Conservation (phyloP, 30 jellyfish, hydroid and myxozoan genomes). For the Pelagia noctiluca region DNA sequence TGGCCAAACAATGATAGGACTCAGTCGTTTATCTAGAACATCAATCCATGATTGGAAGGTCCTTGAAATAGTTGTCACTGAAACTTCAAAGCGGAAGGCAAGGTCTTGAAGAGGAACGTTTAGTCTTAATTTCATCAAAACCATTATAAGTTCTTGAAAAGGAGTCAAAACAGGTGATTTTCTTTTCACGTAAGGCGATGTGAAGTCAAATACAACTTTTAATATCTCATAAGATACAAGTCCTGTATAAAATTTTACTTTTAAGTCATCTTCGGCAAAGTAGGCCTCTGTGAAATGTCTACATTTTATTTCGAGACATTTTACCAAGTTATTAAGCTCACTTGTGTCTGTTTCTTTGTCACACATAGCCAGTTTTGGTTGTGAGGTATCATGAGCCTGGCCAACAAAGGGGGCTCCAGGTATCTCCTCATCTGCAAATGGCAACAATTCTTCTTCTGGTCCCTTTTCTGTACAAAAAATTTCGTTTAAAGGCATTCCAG, state of each 20-base stretch:
- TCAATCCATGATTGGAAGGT: slow-evolving; percentile 18
- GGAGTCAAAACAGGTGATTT: background rate
- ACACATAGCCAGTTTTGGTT: background rate
- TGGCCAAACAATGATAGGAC: slow-evolving; percentile 13
- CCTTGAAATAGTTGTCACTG: slow-evolving; percentile 20
- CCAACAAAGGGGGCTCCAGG: background rate
- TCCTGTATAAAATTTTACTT: slow-evolving; percentile 23
- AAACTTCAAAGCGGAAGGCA: no score
- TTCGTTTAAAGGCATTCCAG: background rate
- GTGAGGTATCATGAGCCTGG: slow-evolving; percentile 2
- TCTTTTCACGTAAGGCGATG: slow-evolving; percentile 17
- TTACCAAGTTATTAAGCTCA: background rate
- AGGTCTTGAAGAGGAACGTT: slow-evolving; percentile 28
- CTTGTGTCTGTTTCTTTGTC: background rate
- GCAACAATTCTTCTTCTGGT: background rate
- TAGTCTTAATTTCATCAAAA: slow-evolving; percentile 37
- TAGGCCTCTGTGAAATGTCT: background rate
- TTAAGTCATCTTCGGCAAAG: background rate
- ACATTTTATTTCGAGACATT: background rate
- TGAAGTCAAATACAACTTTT: slow-evolving; percentile 4
- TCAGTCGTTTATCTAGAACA: slow-evolving; percentile 32
- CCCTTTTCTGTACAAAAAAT: slow-evolving; percentile 2
- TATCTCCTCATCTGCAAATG: slow-evolving; percentile 5
- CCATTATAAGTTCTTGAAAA: slow-evolving; percentile 6
- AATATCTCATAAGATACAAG: slow-evolving; percentile 4